Evolutionary conservation across 2,888 invertebrate species (phyloP), one percentile per base, ranked within the genome.

Genomic region (Platycheirus rosarum): DNA sequence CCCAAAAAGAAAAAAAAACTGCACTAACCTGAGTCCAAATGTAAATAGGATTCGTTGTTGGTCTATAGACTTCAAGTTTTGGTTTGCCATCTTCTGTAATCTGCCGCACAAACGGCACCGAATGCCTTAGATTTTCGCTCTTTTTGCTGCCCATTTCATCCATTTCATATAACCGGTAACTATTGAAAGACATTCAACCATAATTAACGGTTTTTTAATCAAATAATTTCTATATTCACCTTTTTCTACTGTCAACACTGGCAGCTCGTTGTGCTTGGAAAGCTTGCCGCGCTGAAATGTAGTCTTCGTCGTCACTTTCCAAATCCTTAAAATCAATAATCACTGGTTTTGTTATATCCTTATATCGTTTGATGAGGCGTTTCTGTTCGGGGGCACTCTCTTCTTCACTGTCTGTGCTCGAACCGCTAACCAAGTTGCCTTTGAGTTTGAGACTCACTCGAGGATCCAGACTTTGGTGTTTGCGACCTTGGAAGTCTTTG

Each of bases 231-330:
- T 37, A 2, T 7, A 3, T 69, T 84, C 84, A 91, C 91, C 90
- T 93, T 86, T 92, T 93, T 85, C 92, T 92, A 89, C 93, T 93
- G 84, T 93, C 93, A 86, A 93, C 90, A 88, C 93, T 93, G 80
- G 93, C 92, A 86, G 93, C 92, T 66, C 93, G 92, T 80, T 93
- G 90, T 86, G 93, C 93, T 87, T 93, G 93, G 87, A 93, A 93
- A 87, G 92, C 93, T 70, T 92, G 92, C 18, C 93, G 90, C 13
- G 93, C 92, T 32, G 92, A 91, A 85, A 92, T 91, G 85, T 92
- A 93, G 71, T 93, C 92, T 55, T 90, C 91, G 86, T 89, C 89
- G 73, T 89, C 91, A 68, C 90, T 90, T 73, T 90, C 90, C 46
- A 89, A 85, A 86, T 89, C 90, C 84, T 90, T 91, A 18, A 91